A percentile compares a stretch with the other conserved stretches of the same genome.
Evolutionary conservation across 2,113 vertebrate genomes (phyloP).

Genomic region (Paradoxurus hermaphroditus): DNA sequence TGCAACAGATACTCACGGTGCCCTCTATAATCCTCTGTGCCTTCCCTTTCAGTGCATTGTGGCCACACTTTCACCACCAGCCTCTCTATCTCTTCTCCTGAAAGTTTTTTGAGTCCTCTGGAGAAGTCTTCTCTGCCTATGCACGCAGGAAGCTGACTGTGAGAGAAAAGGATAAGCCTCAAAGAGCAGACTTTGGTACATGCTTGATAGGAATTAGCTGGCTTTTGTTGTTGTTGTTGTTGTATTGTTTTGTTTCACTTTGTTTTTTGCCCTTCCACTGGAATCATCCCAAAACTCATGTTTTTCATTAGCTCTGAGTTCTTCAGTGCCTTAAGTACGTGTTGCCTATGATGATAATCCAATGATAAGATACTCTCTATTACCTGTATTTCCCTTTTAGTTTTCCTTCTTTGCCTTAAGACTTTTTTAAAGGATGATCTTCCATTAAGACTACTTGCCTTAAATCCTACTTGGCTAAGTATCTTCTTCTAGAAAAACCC

Average conservation of each 20-base stretch:
- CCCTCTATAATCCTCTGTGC: rapidly evolving
- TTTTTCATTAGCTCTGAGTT: neutral
- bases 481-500: neutral
- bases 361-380: neutral
- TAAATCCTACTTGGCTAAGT: neutral
- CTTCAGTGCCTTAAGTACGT: neutral
- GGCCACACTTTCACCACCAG: neutral
- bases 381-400: neutral
- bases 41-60: neutral
- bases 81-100: neutral
- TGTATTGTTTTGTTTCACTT: neutral
- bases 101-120: neutral
- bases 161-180: neutral
- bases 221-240: neutral
- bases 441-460: neutral
- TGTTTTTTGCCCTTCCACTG: neutral
- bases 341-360: neutral
- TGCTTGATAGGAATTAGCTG: neutral
- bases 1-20: rapidly evolving
- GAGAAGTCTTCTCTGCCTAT: neutral
- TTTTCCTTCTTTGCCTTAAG: neutral
- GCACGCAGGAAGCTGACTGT: neutral
- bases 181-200: neutral
- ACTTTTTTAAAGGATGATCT: neutral
- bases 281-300: neutral